Conservation (phyloP, 2,888 invertebrate genomes). For the Phymatocera aterrima region DNA sequence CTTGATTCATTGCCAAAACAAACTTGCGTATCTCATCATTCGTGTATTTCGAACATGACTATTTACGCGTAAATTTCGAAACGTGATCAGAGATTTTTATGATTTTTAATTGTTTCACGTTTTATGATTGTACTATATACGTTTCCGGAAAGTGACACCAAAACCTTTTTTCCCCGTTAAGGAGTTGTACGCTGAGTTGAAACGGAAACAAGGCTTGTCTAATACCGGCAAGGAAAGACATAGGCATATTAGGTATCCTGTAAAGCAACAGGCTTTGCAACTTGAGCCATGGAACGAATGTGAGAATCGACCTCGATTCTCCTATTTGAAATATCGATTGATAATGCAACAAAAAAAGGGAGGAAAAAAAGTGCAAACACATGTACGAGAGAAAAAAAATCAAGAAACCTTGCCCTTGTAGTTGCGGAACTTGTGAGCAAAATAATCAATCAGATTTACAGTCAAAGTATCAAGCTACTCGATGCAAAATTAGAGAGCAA, state of each 20-base stretch:
- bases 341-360: background rate
- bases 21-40: background rate
- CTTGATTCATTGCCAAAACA: constrained; percentile 7
- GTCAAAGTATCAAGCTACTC: background rate
- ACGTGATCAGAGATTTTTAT: background rate
- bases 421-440: too few relatives aligned
- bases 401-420: constrained; percentile 6
- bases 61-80: background rate
- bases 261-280: constrained; percentile 8
- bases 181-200: background rate
- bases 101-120: background rate
- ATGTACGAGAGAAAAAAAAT: background rate
- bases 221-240: background rate
- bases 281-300: constrained; percentile 1
- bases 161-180: background rate
- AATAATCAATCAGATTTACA: background rate
- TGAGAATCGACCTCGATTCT: constrained; percentile 1
- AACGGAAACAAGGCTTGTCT: constrained; percentile 11
- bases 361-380: background rate
- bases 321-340: background rate
- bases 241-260: constrained; percentile 14
- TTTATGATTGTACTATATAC: background rate
- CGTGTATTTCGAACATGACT: background rate
- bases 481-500: background rate
- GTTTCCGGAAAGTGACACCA: constrained; percentile 13